These are phyloP conservation scores for Babyrousa celebensis DNA, from an alignment of 2,797 vertebrate genomes.

Conservation along the genomic window DNA sequence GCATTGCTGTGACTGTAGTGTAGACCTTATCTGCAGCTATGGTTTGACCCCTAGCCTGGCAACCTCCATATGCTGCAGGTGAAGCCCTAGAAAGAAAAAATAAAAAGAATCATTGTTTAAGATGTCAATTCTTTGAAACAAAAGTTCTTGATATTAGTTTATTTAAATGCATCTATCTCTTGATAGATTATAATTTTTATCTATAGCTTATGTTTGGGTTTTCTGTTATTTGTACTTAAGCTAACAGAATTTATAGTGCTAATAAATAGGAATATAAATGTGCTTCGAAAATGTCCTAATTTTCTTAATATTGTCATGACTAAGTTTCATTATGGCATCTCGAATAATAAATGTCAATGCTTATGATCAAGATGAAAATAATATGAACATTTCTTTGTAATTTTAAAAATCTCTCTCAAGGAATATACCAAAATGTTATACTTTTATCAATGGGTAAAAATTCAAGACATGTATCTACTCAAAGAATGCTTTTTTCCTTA, in stretches of 20 bases:
- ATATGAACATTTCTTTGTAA: not conserved
- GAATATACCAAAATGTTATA: not conserved
- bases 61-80: no score
- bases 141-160: not conserved
- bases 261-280: not conserved
- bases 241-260: not conserved
- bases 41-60: no score
- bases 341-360: not conserved
- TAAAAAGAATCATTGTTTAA: not conserved
- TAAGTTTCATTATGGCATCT: not conserved
- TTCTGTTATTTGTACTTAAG: constrained; percentile 13
- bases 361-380: not conserved
- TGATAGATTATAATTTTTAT: not conserved
- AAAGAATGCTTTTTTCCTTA: not conserved
- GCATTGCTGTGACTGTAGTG: no score
- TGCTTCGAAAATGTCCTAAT: not conserved
- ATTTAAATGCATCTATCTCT: not conserved
- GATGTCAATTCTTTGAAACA: not conserved
- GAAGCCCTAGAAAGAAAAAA: no score
- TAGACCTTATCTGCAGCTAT: no score
- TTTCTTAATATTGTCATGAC: constrained; percentile 14
- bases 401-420: not conserved
- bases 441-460: not conserved
- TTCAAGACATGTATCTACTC: not conserved
- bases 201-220: not conserved